Percentiles rank a stretch among this genome's conserved stretches.
Evolutionary conservation across 1,140 invertebrate genomes (phyloP).

Genomic region (Telenomus remus): DNA sequence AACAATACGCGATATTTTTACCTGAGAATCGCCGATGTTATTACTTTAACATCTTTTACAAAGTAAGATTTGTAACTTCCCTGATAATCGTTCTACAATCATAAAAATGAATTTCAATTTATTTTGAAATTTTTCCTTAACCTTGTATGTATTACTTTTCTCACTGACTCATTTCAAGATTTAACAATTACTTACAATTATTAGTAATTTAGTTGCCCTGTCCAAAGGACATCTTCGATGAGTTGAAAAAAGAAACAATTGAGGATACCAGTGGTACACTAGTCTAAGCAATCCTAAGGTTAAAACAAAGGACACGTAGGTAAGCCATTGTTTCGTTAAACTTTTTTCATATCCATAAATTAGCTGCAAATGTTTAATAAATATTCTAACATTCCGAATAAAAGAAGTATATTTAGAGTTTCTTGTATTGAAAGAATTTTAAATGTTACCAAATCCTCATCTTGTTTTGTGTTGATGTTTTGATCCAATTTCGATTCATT

Average conservation of each 20-base stretch:
- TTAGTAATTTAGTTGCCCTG: slow-evolving; percentile 85
- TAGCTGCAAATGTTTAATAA: slow-evolving; percentile 78
- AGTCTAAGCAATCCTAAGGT: slow-evolving; percentile 85
- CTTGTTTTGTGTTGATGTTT: slow-evolving; percentile 66
- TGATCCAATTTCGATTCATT: slow-evolving; percentile 66
- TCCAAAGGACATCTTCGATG: slow-evolving; percentile 82
- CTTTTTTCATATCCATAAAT: slow-evolving; percentile 80
- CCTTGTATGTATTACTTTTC: neutral
- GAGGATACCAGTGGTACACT: slow-evolving; percentile 91
- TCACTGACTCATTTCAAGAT: slow-evolving; percentile 7
- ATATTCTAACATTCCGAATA: slow-evolving; percentile 8
- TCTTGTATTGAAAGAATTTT: neutral
- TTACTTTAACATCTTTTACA: slow-evolving; percentile 78
- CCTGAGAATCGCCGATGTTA: slow-evolving; percentile 75
- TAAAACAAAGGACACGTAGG: slow-evolving; percentile 80
- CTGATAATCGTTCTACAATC: slow-evolving; percentile 81
- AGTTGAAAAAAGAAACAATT: slow-evolving; percentile 84
- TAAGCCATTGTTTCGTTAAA: slow-evolving; percentile 74
- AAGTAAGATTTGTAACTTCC: slow-evolving; percentile 82
- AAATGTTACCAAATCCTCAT: slow-evolving; percentile 67
- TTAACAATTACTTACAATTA: slow-evolving; percentile 78
- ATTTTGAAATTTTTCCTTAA: neutral
- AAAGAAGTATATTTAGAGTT: too few species aligned
- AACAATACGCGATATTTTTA: slow-evolving; percentile 30
- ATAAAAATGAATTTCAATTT: slow-evolving; percentile 5